These are phyloP conservation scores for Turritopsis dohrnii DNA, from an alignment of 30 jellyfish, hydroid and myxozoan genomes.

Conservation along the genomic window DNA sequence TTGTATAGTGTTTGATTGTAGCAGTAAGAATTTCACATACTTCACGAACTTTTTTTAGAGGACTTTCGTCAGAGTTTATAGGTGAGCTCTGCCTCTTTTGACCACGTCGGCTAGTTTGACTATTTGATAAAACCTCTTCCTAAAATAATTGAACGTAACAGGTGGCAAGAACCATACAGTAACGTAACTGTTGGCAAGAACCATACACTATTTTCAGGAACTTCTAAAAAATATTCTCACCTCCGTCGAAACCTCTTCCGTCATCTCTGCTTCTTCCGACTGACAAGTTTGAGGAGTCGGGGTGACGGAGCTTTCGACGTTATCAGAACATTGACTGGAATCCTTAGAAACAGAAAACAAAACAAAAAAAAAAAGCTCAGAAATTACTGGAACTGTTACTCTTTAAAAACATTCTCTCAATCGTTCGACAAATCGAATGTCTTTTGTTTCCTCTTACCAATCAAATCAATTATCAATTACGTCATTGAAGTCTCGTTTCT, in stretches of 20 bases:
- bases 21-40: background rate
- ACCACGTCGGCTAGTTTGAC: conserved; percentile 69
- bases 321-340: background rate
- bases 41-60: conserved; percentile 66
- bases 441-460: too few species aligned
- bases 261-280: background rate
- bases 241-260: background rate
- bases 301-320: background rate
- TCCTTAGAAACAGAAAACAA: background rate
- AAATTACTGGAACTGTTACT: too few species aligned
- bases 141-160: conserved; percentile 4
- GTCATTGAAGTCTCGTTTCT: too few species aligned
- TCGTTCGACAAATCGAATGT: too few species aligned
- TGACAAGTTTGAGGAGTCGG: background rate
- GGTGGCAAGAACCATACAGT: too few species aligned
- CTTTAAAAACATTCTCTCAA: too few species aligned
- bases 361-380: too few species aligned
- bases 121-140: conserved; percentile 25
- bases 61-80: conserved; percentile 62
- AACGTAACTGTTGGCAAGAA: too few species aligned
- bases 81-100: conserved; percentile 81
- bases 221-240: too few species aligned
- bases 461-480: too few species aligned
- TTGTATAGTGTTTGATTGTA: background rate
- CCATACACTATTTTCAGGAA: too few species aligned